phyloP scores from a whole-genome alignment of 2,113 vertebrate genomes.

The Lepisosteus oculatus region DNA sequence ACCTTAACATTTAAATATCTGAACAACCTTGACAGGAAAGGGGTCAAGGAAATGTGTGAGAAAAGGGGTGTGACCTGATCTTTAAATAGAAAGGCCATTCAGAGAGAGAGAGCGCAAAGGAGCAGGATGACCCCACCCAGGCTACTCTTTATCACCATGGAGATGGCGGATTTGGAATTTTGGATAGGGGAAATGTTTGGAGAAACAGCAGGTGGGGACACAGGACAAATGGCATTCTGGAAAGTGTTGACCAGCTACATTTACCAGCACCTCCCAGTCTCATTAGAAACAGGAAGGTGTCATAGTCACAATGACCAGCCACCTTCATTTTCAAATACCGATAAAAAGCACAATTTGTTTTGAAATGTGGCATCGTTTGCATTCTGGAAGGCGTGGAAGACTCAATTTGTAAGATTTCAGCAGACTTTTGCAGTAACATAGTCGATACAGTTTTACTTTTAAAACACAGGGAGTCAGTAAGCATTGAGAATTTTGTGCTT shows the following conservation, averaged over 20 bases:
- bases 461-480: not conserved
- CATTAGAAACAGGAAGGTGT: constrained; percentile 43
- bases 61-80: constrained; percentile 58
- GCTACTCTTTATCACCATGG: constrained; percentile 64
- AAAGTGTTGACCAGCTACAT: constrained; percentile 42
- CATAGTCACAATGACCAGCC: constrained; percentile 15
- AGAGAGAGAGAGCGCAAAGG: constrained; percentile 46
- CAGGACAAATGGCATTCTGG: constrained; percentile 50
- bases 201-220: constrained; percentile 67
- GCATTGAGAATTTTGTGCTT: not conserved
- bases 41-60: constrained; percentile 39
- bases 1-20: constrained; percentile 21
- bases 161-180: constrained; percentile 57
- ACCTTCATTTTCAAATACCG: not conserved
- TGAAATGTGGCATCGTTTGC: not conserved
- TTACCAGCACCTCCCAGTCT: constrained; percentile 35
- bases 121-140: constrained; percentile 49
- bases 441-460: not conserved
- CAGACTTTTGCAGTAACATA: not conserved
- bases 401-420: too few species aligned
- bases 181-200: constrained; percentile 58
- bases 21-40: constrained; percentile 24
- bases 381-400: not conserved
- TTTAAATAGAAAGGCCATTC: constrained; percentile 56
- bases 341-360: not conserved